phyloP scores from a whole-genome alignment of 1,140 invertebrate genomes.

The Helicoverpa zea region DNA sequence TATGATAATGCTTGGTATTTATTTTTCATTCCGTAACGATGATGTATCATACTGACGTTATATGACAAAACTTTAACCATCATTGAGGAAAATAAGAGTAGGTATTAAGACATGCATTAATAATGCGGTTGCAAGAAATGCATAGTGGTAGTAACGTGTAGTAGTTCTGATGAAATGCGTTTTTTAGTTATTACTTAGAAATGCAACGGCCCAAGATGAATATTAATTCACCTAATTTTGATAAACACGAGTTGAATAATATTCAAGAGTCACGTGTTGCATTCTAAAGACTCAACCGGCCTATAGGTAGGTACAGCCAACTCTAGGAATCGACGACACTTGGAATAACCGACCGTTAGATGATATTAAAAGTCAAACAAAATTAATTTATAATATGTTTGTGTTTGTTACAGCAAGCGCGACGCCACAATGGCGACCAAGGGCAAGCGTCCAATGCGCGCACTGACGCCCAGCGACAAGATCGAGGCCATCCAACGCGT shows the following conservation, averaged over 20 bases:
- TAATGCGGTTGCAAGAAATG: not conserved
- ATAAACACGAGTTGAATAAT: slow-evolving; percentile 8
- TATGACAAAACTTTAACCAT: too few relatives aligned
- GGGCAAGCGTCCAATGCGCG: slow-evolving; percentile 91
- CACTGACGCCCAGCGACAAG: slow-evolving; percentile 92
- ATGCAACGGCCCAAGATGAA: not conserved
- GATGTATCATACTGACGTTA: too few relatives aligned
- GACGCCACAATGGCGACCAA: slow-evolving; percentile 82
- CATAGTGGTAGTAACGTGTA: not conserved
- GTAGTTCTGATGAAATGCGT: not conserved
- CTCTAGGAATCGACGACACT: not conserved
- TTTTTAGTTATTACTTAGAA: not conserved
- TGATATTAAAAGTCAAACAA: not conserved
- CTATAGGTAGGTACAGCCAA: not conserved
- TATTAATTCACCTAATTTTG: slow-evolving; percentile 3
- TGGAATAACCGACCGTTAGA: not conserved
- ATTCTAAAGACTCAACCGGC: too few relatives aligned
- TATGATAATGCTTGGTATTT: too few relatives aligned
- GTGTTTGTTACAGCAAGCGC: slow-evolving; percentile 77
- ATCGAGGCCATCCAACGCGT: slow-evolving; percentile 93
- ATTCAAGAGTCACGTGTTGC: not conserved
- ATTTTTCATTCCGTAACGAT: too few relatives aligned
- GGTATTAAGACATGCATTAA: too few relatives aligned
- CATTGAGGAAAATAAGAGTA: too few relatives aligned
- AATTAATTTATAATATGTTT: slow-evolving; percentile 24